Evolutionary conservation across 2,797 vertebrate species (phyloP).

Genomic region (Otus scops): DNA sequence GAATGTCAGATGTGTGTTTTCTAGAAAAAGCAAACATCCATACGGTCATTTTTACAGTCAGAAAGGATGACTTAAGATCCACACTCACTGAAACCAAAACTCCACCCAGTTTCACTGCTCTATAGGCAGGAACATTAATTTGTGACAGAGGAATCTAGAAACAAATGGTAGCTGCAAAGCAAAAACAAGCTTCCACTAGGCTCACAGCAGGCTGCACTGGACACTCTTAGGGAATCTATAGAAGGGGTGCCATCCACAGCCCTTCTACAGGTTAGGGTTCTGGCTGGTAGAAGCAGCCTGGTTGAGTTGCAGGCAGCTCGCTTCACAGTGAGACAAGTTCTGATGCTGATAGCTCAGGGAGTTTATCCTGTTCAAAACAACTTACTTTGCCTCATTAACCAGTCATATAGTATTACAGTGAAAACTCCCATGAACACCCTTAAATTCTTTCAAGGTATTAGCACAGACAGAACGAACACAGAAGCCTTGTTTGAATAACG

Average conservation of each 20-base stretch:
- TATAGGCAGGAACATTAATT: not conserved
- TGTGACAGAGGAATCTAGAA: not conserved
- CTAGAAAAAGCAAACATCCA: not conserved
- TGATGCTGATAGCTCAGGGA: not conserved
- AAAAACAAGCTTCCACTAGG: not conserved
- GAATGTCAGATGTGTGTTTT: not conserved
- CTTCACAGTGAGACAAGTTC: not conserved
- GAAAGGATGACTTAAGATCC: not conserved
- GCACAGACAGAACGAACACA: constrained; percentile 10
- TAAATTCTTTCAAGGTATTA: constrained; percentile 36
- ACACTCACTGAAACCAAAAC: not conserved
- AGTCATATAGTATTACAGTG: not conserved
- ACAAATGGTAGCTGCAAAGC: not conserved
- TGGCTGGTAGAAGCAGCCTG: not conserved
- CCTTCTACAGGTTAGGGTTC: not conserved
- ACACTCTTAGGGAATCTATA: rapidly evolving
- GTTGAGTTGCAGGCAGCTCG: not conserved
- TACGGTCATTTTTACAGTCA: not conserved
- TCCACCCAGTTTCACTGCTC: not conserved
- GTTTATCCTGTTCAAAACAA: not conserved
- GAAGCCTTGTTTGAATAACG: not conserved
- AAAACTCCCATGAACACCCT: constrained; percentile 1
- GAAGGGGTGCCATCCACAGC: not conserved
- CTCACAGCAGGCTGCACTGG: not conserved
- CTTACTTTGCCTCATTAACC: not conserved